A percentile compares a stretch with the other conserved stretches of the same genome.
These are phyloP conservation scores for Ctenoplectra terminalis DNA, from an alignment of 1,140 invertebrate species.

Conservation along the genomic window DNA sequence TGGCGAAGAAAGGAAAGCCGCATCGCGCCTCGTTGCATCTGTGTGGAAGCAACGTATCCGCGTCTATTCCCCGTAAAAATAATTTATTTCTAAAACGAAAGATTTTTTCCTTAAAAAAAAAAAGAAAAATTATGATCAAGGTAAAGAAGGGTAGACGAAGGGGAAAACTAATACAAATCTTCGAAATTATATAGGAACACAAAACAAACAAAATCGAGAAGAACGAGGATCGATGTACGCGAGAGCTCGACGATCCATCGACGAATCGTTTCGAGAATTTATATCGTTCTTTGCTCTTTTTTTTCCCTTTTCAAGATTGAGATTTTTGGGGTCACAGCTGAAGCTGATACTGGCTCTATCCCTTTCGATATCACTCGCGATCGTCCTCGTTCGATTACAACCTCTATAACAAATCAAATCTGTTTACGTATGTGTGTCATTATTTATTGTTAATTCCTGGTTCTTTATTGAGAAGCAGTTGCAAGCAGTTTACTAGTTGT, in stretches of 20 bases:
- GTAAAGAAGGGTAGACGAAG: not conserved
- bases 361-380: not conserved
- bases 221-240: conserved; percentile 7
- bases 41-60: not conserved
- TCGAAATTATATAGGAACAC: conserved; percentile 34
- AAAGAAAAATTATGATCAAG: no score
- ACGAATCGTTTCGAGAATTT: not conserved
- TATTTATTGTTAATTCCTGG: not conserved
- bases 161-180: not conserved
- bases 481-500: no score
- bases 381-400: not conserved
- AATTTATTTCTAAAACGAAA: no score
- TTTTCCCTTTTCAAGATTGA: conserved; percentile 80
- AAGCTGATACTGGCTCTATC: conserved; percentile 47
- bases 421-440: not conserved
- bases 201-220: conserved; percentile 17
- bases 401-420: not conserved
- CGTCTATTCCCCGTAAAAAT: not conserved
- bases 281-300: conserved; percentile 55
- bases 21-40: not conserved
- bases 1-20: conserved; percentile 5
- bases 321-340: conserved; percentile 76
- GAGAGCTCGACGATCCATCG: conserved; percentile 13
- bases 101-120: not conserved
- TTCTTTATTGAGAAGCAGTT: not conserved